Evolutionary conservation across 2,888 invertebrate genomes (phyloP), one percentile per base, ranked within the genome.

Genomic region (Panzeria rudis): DNA sequence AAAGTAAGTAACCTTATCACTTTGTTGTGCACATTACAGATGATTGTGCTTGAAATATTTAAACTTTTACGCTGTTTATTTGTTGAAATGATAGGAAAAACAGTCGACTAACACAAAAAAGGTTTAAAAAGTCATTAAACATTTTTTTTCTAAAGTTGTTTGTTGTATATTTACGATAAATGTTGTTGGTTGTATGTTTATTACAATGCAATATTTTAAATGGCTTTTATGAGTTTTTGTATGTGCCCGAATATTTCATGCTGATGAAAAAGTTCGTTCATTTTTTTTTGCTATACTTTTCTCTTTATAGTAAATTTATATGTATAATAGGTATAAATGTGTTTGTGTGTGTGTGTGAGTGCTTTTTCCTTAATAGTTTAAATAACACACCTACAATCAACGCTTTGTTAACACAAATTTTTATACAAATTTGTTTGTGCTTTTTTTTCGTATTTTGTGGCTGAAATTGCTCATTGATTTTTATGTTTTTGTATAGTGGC

Each of bases 401-500:
- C 11, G 56, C n/a, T 64, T 25, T 56, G 20, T 29, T 68, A 44
- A 32, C 56, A 47, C 25, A 72, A 17, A 35, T 47, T 44, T 29
- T 20, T 15, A 52, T 3, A 25, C 4, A 59, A 59, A 41, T 61
- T 29, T 71, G 15, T 38, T 44, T 56, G 20, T 44, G 17, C 50
- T 75, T 64, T 23, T 47, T 35, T n/a, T 62, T 64, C 25, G 15
- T 56, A 7, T 35, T 54, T 6, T 61, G 56, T 66, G 41, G 32
- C 23, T 72, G 9, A 44, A 71, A 71, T 64, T 77, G 71, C 71
- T 77, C 76, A 77, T 83, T 77, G 76, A 72, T 71, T 77, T 77
- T 77, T 77, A 72, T 83, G 71, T 71, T 50, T 32, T 59, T 32
- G 32, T 59, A 23, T 72, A 75, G 44, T 29, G 61, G 68, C 69